These are phyloP conservation scores for Sphaerophoria rueppellii DNA, from an alignment of 2,888 invertebrate species.

Conservation along the genomic window DNA sequence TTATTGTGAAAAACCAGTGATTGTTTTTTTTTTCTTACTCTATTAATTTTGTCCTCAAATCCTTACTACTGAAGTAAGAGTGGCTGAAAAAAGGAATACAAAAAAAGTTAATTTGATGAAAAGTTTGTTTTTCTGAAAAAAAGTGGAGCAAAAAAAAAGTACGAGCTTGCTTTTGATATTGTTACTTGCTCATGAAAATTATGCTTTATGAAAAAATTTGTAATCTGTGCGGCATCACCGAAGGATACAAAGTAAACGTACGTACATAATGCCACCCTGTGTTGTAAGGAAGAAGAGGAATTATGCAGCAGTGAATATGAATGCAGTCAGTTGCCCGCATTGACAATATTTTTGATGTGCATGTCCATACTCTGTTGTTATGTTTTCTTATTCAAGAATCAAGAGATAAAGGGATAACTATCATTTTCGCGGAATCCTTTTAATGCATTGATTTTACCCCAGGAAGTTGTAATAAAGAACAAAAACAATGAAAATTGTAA, in stretches of 20 bases:
- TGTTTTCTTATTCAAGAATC: constrained; percentile 1
- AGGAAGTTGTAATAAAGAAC: not conserved
- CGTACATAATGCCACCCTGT: constrained; percentile 47
- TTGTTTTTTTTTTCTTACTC: constrained; percentile 36
- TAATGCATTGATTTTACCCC: constrained; percentile 11
- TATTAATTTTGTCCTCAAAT: constrained; percentile 39
- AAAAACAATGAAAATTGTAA: not conserved
- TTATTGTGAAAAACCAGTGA: constrained; percentile 64
- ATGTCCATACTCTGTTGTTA: constrained; percentile 34
- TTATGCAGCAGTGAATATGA: constrained; percentile 53
- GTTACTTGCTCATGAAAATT: constrained; percentile 64
- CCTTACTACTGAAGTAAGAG: constrained; percentile 35
- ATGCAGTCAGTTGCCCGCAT: constrained; percentile 45
- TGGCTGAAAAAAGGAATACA: constrained; percentile 29
- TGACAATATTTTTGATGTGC: constrained; percentile 34
- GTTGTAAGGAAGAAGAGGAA: constrained; percentile 48
- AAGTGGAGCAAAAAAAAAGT: constrained; percentile 51
- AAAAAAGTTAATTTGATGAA: constrained; percentile 18
- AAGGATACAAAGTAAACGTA: constrained; percentile 69
- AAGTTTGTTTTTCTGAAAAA: constrained; percentile 14
- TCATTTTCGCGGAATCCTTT: constrained; percentile 21
- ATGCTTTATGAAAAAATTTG: constrained; percentile 52
- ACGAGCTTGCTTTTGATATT: constrained; percentile 65
- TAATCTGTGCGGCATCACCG: constrained; percentile 68
- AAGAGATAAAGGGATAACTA: not conserved